Percentiles rank a stretch among this genome's conserved stretches.
phyloP scores from a whole-genome alignment of 2,888 invertebrate genomes.

The Antheraea yamamai region DNA sequence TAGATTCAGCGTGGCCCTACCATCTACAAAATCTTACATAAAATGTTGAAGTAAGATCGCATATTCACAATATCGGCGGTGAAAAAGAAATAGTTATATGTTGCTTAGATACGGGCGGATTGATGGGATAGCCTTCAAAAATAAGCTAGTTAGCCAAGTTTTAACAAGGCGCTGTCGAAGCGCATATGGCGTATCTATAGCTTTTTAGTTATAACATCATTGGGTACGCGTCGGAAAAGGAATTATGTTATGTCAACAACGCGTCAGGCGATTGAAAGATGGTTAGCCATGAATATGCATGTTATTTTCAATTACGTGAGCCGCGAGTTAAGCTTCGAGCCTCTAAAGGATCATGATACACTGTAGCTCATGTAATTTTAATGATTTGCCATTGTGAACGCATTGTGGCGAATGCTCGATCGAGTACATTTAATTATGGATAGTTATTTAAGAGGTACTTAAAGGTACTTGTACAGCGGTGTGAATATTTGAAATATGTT shows the following conservation, averaged over 20 bases:
- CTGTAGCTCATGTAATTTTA: conserved; percentile 59
- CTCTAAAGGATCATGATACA: conserved; percentile 48
- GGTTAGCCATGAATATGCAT: conserved; percentile 69
- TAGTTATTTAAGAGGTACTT: conserved; percentile 2
- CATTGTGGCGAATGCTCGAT: conserved; percentile 1
- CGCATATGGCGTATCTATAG: no score
- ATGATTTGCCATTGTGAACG: conserved; percentile 50
- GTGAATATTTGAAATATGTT: neutral
- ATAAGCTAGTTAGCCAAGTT: no score
- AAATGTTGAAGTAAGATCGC: no score
- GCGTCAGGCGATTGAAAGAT: conserved; percentile 40
- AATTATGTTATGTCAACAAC: conserved; percentile 29
- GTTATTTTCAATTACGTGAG: conserved; percentile 70
- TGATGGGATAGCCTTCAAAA: no score
- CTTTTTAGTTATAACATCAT: no score
- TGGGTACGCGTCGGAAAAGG: conserved; percentile 28
- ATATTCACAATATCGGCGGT: no score
- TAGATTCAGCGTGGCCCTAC: no score
- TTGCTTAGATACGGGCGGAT: no score
- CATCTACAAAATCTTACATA: no score
- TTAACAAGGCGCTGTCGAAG: no score
- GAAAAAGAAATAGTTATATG: no score
- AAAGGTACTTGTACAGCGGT: neutral
- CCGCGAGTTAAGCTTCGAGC: conserved; percentile 48
- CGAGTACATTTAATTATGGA: conserved; percentile 2